Conservation (phyloP, 2,113 vertebrate species). For the Stigmatopora nigra region DNA sequence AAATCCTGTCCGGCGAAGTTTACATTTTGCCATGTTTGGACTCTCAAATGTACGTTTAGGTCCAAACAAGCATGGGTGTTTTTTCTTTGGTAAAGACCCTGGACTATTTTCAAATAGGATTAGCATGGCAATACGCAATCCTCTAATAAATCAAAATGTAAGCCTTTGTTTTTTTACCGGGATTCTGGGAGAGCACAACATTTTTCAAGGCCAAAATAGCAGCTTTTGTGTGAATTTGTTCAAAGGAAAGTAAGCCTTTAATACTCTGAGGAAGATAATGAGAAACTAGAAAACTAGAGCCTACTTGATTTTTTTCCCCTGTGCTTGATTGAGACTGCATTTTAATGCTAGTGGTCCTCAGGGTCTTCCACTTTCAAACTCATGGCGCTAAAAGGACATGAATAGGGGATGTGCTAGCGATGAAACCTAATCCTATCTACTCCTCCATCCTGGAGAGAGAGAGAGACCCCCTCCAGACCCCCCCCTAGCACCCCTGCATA, state of each 20-base stretch:
- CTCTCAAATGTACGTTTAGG: constrained; percentile 3
- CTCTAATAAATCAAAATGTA: constrained; percentile 35
- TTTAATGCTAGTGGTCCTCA: constrained; percentile 50
- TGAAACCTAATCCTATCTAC: constrained; percentile 62
- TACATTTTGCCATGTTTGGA: neutral
- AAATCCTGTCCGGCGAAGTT: constrained; percentile 3
- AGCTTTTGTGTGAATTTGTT: constrained; percentile 5
- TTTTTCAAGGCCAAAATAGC: constrained; percentile 12
- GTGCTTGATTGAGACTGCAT: constrained; percentile 22
- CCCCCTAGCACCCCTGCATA: neutral
- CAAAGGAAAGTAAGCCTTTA: constrained; percentile 10
- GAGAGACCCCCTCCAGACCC: constrained; percentile 5
- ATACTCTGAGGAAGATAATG: constrained; percentile 7
- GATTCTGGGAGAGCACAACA: constrained; percentile 7
- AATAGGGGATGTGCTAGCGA: constrained; percentile 57
- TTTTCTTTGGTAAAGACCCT: constrained; percentile 10
- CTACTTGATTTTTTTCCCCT: neutral
- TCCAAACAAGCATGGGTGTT: constrained; percentile 8
- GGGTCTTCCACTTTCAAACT: constrained; percentile 57
- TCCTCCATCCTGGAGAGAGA: constrained; percentile 33
- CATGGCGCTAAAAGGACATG: constrained; percentile 64
- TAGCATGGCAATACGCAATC: constrained; percentile 32
- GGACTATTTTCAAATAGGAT: constrained; percentile 39
- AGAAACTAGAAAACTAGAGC: constrained; percentile 20
- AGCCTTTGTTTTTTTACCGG: constrained; percentile 37